Conservation (phyloP, 2,888 invertebrate species). For the Tetranychus truncatus region DNA sequence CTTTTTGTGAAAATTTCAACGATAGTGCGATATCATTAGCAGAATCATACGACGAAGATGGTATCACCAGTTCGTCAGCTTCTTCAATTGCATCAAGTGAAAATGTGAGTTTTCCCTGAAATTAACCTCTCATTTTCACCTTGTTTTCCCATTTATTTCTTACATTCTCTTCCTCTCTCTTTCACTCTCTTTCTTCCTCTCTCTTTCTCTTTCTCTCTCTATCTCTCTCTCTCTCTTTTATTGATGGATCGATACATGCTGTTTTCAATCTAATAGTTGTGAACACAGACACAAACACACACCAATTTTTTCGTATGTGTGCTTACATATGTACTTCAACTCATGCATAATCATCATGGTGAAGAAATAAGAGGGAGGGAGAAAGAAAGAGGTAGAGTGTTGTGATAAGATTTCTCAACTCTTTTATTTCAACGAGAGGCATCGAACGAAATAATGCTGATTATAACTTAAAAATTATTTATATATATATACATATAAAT, state of each 20-base stretch:
- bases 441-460: background rate
- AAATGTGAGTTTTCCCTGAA: constrained; percentile 8
- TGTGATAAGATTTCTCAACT: background rate
- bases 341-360: background rate
- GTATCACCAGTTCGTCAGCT: background rate
- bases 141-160: constrained; percentile 1
- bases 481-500: background rate
- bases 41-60: constrained; percentile 1
- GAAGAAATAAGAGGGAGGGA: background rate
- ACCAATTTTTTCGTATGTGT: background rate
- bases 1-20: constrained; percentile 1
- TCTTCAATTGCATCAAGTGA: constrained; percentile 8
- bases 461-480: background rate
- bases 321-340: background rate
- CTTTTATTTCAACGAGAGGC: background rate
- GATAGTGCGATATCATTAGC: background rate
- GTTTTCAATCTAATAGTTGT: background rate
- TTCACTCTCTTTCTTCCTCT: constrained; percentile 16
- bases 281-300: background rate
- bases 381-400: background rate
- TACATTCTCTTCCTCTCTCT: constrained; percentile 8
- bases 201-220: constrained; percentile 1
- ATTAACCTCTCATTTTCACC: background rate
- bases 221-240: background rate
- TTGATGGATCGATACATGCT: background rate